phyloP scores from a whole-genome alignment of 2,797 vertebrate genomes.

The Peromyscus eremicus region DNA sequence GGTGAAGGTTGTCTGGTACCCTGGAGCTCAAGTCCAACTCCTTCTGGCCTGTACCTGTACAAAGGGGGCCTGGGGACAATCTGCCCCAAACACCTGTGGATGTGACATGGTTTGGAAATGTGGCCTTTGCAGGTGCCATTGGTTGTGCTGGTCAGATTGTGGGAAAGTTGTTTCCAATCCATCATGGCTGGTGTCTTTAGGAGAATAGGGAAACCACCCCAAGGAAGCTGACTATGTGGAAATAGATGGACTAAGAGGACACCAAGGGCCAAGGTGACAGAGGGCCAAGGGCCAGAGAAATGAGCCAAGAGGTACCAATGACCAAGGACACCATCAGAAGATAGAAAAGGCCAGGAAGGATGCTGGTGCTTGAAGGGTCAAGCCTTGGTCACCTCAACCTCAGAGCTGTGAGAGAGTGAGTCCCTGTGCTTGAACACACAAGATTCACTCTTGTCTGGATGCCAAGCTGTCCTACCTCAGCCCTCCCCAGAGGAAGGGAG shows the following conservation, averaged over 20 bases:
- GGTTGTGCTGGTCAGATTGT: background rate
- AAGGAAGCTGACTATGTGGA: background rate
- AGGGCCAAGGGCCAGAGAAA: background rate
- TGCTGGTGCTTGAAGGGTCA: rapidly evolving
- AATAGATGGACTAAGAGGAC: background rate
- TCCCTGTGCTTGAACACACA: background rate
- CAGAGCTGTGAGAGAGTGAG: no score
- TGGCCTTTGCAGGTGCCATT: background rate
- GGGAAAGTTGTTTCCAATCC: background rate
- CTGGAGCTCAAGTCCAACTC: background rate
- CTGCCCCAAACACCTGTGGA: background rate
- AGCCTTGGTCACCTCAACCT: background rate
- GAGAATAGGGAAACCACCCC: background rate
- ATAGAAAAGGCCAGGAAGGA: background rate
- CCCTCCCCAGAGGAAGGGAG: no score
- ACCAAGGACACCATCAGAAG: no score
- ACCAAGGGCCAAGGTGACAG: background rate
- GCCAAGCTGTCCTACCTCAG: background rate
- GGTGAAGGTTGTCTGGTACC: background rate
- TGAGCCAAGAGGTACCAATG: rapidly evolving
- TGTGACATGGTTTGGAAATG: background rate
- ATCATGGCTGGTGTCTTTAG: background rate
- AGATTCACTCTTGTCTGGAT: background rate
- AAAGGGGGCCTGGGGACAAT: background rate
- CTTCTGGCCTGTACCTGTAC: background rate